Conservation (phyloP, 2,888 invertebrate genomes). For the Stomorhina lunata region DNA sequence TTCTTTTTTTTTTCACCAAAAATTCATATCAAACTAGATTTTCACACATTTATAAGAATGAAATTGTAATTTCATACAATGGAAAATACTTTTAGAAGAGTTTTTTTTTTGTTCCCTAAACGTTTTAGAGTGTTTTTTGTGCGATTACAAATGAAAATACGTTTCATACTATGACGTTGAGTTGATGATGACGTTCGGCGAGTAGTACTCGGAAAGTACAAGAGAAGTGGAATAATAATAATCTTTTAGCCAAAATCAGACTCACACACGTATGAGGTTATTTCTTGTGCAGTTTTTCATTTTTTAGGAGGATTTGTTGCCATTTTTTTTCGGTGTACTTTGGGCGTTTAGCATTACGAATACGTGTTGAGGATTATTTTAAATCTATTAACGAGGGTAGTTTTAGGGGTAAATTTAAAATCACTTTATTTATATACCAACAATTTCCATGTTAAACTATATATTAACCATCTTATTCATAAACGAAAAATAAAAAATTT, state of each 20-base stretch:
- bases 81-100: slow-evolving; percentile 20
- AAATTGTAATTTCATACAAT: slow-evolving; percentile 52
- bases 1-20: not conserved
- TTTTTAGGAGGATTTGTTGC: slow-evolving; percentile 3
- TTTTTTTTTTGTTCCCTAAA: slow-evolving; percentile 22
- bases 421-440: too few relatives aligned
- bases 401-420: not conserved
- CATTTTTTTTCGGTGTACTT: not conserved
- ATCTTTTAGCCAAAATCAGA: slow-evolving; percentile 53
- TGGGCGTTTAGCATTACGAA: slow-evolving; percentile 26
- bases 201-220: not conserved
- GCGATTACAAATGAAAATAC: slow-evolving; percentile 10
- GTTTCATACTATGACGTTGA: slow-evolving; percentile 2
- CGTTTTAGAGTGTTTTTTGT: not conserved
- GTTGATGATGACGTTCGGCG: too few relatives aligned
- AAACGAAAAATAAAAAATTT: too few relatives aligned
- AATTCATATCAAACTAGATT: slow-evolving; percentile 25
- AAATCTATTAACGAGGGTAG: slow-evolving; percentile 8
- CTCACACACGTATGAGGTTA: slow-evolving; percentile 46
- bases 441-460: too few relatives aligned
- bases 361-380: slow-evolving; percentile 57
- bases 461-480: too few relatives aligned
- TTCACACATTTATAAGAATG: slow-evolving; percentile 51
- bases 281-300: slow-evolving; percentile 30
- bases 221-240: slow-evolving; percentile 40